Conservation (phyloP, 2,797 vertebrate genomes). For the Spatula versicolor region DNA sequence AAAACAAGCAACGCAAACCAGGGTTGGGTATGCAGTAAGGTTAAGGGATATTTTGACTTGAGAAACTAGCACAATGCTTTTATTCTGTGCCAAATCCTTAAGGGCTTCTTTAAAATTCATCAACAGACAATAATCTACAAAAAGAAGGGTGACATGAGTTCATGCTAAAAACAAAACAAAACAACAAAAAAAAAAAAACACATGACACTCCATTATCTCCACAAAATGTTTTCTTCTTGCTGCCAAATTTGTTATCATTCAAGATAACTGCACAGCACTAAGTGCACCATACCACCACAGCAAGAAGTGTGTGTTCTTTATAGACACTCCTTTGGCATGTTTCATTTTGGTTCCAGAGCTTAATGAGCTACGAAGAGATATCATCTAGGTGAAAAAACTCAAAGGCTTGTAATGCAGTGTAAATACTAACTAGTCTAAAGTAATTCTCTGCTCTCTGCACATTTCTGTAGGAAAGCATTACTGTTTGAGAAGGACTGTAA, state of each 20-base stretch:
- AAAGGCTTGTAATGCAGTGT: background rate
- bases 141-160: background rate
- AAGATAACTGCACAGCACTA: background rate
- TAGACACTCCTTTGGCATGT: background rate
- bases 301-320: background rate
- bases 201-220: background rate
- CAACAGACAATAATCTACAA: background rate
- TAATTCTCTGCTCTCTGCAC: background rate
- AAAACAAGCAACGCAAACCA: background rate
- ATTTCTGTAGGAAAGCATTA: background rate
- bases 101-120: slow-evolving; percentile 43
- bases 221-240: background rate
- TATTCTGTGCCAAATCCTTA: slow-evolving; percentile 32
- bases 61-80: slow-evolving; percentile 6
- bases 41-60: background rate
- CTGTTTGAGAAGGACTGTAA: background rate
- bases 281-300: background rate
- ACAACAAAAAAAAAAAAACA: background rate
- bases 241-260: background rate
- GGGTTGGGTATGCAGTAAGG: background rate
- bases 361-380: background rate
- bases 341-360: background rate
- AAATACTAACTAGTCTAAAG: background rate
- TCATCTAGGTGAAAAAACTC: background rate
- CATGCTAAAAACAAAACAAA: background rate